Base-by-base conservation (phyloP, 1,140 invertebrate species). In the Phthorimaea operculella region DNA sequence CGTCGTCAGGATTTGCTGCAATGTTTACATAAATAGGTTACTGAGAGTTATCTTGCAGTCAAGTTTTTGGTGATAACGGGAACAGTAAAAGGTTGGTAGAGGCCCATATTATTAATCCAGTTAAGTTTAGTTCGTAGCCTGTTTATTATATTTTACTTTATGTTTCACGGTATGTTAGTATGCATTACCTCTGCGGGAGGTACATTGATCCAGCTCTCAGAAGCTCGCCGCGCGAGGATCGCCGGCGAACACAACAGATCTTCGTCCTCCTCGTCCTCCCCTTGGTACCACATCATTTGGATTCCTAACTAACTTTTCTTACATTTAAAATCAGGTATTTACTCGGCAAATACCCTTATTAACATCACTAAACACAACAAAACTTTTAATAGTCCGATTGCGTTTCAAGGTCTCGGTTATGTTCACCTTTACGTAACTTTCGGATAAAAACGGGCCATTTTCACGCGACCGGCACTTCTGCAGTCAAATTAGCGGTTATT, bases 171-270 rank as follows among this genome's bases (percentile, higher is more conserved):
- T 6, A 4, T 28, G 21, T 4, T 28, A 28, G 6, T 28, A 28
- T 28, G 21, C 21, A 28, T 68, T 90, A 93, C 93, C 93, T 94
- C 92, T 45, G 93, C 89, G 33, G 92, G 93, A 68, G 93, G 92
- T 50, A 93, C 91, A 58, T 92, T 91, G 54, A 94, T 95, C 93
- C 93, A 95, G 70, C 92, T 94, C 69, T 94, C 93, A 12, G 92
- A 93, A 18, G 93, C 93, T 52, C 93, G 86, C 44, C 93, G 87
- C 44, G 93, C 93, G 87, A 95, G 89, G 44, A 95, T 87, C 39
- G 93, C 93, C 44, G 93, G 93, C 62, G 93, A 94, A 86, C 91
- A 94, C 87, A 94, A 88, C 62, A 95, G 87, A 65, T 93, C 92
- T 76, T 93, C 93, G 64, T 95, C 93, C 75, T 95, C 93, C 33